Conservation (phyloP, 2,797 vertebrate genomes). For the Echiichthys vipera region DNA sequence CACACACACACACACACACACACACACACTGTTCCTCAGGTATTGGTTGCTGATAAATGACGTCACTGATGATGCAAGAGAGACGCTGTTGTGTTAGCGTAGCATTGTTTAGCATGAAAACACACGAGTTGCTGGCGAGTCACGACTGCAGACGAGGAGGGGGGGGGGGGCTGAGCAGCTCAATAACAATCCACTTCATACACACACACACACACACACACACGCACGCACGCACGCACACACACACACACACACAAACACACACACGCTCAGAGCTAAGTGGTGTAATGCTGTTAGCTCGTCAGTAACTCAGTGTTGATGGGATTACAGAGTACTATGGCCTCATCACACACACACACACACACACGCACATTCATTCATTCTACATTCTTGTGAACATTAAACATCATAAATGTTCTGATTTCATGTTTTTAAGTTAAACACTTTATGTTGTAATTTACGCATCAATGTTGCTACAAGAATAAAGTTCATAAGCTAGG, state of each 20-base stretch:
- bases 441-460: too few species aligned
- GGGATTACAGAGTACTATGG: conserved; percentile 46
- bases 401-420: too few species aligned
- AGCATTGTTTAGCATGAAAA: conserved; percentile 20
- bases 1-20: too few species aligned
- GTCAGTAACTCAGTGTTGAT: conserved; percentile 56
- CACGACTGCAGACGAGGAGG: conserved; percentile 7
- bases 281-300: conserved; percentile 61
- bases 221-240: not conserved
- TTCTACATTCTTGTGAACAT: too few species aligned
- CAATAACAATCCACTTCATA: conserved; percentile 14
- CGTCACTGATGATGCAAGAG: too few species aligned
- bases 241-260: not conserved
- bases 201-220: conserved; percentile 4
- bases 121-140: conserved; percentile 16
- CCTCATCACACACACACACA: conserved; percentile 17
- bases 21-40: too few species aligned
- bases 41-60: too few species aligned
- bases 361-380: not conserved
- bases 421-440: too few species aligned
- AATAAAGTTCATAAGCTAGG: too few species aligned
- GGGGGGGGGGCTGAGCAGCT: conserved; percentile 4
- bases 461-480: too few species aligned
- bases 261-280: conserved; percentile 34
- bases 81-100: conserved; percentile 6